These are phyloP conservation scores for Agrotis clavis DNA, from an alignment of 2,888 invertebrate species.

Conservation along the genomic window DNA sequence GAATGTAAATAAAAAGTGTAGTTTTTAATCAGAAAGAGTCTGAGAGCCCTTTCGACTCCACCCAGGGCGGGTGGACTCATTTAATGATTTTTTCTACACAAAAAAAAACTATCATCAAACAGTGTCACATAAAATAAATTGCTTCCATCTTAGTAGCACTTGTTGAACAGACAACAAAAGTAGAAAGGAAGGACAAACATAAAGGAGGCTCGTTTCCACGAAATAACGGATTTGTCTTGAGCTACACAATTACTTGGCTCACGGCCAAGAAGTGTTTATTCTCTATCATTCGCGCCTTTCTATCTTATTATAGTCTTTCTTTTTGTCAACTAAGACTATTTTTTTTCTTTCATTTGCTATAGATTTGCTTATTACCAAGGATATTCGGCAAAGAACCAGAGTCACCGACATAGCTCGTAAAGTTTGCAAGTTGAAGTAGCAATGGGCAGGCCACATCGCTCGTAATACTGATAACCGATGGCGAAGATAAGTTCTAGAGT, in stretches of 20 bases:
- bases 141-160: not conserved
- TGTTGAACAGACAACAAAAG: conserved; percentile 8
- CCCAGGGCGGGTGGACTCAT: too few relatives aligned
- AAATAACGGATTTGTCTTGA: conserved; percentile 11
- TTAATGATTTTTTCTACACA: too few relatives aligned
- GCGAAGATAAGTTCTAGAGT: too few relatives aligned
- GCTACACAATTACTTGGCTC: conserved; percentile 31
- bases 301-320: not conserved
- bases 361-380: too few relatives aligned
- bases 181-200: not conserved
- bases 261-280: conserved; percentile 10
- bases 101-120: not conserved
- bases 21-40: too few relatives aligned
- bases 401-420: too few relatives aligned
- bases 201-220: conserved; percentile 1
- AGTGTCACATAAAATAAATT: not conserved
- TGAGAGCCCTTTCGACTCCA: too few relatives aligned
- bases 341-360: not conserved
- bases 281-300: not conserved
- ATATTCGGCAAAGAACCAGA: too few relatives aligned
- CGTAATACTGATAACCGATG: too few relatives aligned
- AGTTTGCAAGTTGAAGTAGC: too few relatives aligned
- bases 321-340: not conserved
- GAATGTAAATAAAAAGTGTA: too few relatives aligned
- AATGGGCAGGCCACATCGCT: too few relatives aligned